phyloP scores from a whole-genome alignment of 2,113 vertebrate species.

The Elanoides forficatus region DNA sequence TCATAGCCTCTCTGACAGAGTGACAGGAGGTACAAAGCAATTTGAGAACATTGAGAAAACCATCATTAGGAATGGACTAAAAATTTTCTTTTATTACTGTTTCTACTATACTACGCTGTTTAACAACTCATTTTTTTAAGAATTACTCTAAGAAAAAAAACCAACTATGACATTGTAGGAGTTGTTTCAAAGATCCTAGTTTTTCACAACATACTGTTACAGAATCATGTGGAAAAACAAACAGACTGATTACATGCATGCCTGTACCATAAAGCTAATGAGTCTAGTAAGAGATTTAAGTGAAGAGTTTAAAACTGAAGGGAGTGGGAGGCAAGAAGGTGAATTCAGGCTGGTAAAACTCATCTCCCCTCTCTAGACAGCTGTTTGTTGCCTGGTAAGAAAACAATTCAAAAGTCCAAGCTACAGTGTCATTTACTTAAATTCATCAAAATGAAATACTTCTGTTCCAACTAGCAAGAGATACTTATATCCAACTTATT shows the following conservation, averaged over 20 bases:
- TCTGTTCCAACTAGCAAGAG: neutral
- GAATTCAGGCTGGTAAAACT: neutral
- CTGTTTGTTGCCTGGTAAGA: neutral
- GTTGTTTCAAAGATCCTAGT: neutral
- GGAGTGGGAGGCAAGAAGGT: neutral
- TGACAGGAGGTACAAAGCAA: neutral
- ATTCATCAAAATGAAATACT: neutral
- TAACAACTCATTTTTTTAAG: neutral
- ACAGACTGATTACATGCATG: neutral
- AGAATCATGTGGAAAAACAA: neutral
- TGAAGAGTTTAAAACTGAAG: neutral
- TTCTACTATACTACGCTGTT: neutral
- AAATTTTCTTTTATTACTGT: neutral
- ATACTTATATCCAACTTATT: neutral
- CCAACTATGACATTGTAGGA: neutral
- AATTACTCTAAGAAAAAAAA: neutral
- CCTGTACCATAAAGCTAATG: neutral
- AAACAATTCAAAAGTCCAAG: neutral
- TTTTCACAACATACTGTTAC: neutral
- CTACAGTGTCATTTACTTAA: neutral
- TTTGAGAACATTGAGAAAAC: neutral
- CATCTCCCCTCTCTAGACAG: neutral
- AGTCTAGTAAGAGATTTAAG: neutral
- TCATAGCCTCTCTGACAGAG: neutral
- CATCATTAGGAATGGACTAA: rapidly evolving